A percentile compares a stretch with the other conserved stretches of the same genome.
Conservation (phyloP, 2,888 invertebrate genomes). For the Salticus scenicus region DNA sequence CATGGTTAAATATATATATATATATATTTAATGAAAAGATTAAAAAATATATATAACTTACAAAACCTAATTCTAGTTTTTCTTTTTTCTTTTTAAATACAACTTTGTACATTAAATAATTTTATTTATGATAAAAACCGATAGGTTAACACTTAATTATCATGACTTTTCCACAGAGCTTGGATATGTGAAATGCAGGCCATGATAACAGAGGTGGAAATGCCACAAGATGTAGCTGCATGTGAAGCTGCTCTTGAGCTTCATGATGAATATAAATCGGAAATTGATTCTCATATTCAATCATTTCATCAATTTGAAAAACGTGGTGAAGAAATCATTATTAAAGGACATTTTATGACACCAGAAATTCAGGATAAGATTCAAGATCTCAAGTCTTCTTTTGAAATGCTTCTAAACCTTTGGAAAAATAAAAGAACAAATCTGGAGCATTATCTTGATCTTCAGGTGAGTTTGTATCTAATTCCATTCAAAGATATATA, state of each 20-base stretch:
- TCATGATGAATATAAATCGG: slow-evolving; percentile 90
- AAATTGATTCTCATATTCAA: slow-evolving; percentile 89
- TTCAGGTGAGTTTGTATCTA: slow-evolving; percentile 79
- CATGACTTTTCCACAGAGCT: slow-evolving; percentile 81
- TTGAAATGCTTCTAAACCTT: slow-evolving; percentile 81
- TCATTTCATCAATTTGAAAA: slow-evolving; percentile 86
- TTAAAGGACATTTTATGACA: slow-evolving; percentile 88
- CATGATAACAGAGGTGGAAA: slow-evolving; percentile 90
- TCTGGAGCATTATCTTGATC: slow-evolving; percentile 81
- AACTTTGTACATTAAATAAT: no score
- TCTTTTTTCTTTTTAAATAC: no score
- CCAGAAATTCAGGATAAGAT: slow-evolving; percentile 91
- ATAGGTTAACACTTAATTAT: no score
- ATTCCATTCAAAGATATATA: no score
- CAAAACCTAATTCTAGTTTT: no score
- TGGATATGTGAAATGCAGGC: slow-evolving; percentile 98
- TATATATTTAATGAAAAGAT: no score
- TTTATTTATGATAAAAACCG: no score
- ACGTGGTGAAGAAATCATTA: slow-evolving; percentile 85
- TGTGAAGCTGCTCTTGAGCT: slow-evolving; percentile 89
- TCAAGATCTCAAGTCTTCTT: slow-evolving; percentile 78
- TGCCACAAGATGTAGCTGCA: slow-evolving; percentile 82
- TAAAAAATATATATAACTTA: no score
- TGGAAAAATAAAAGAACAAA: slow-evolving; percentile 89
- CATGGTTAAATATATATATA: no score